phyloP scores from a whole-genome alignment of 2,113 vertebrate species.

The Callospermophilus lateralis region DNA sequence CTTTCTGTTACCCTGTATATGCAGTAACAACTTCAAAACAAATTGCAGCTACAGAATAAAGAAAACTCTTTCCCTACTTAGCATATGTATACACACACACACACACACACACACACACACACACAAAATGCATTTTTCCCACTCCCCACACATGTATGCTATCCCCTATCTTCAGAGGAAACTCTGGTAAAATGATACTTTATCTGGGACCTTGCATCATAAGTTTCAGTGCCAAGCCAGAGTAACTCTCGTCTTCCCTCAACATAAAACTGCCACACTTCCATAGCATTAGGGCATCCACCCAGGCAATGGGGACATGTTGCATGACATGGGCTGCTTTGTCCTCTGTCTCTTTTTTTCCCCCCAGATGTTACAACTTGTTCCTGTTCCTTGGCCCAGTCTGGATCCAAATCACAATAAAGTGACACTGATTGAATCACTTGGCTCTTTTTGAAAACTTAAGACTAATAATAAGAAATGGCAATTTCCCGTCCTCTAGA shows the following conservation, averaged over 20 bases:
- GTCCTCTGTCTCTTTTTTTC: not conserved
- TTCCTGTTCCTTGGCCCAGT: not conserved
- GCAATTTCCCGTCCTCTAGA: not conserved
- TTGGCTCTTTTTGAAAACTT: not conserved
- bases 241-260: not conserved
- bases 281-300: not conserved
- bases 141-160: not conserved
- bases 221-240: not conserved
- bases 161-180: not conserved
- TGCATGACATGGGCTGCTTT: not conserved
- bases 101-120: not conserved
- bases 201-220: not conserved
- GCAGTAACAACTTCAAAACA: not conserved
- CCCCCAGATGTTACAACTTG: not conserved
- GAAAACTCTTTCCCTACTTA: not conserved
- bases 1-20: not conserved
- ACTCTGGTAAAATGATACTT: not conserved
- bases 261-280: not conserved
- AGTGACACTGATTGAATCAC: not conserved
- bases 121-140: not conserved
- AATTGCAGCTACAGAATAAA: not conserved
- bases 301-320: not conserved
- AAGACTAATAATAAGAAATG: not conserved
- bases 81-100: not conserved
- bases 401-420: not conserved